Evolutionary conservation across 2,888 invertebrate genomes (phyloP).

Genomic region (Aporophyla nigra): DNA sequence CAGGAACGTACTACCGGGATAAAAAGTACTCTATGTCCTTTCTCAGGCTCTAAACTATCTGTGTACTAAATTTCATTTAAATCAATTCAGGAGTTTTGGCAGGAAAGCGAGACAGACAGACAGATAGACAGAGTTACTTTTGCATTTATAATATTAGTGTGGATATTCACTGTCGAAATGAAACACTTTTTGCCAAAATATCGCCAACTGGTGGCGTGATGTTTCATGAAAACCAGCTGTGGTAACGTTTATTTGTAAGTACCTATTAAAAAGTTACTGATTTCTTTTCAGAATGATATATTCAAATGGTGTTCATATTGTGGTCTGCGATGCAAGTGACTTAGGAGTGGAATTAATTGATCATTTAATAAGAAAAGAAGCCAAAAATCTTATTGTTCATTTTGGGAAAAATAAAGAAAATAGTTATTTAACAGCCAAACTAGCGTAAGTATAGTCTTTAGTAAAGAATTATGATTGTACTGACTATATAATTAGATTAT

Average conservation of each 20-base stretch:
- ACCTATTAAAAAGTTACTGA: background rate
- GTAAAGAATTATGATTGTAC: too few relatives aligned
- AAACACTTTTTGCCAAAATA: background rate
- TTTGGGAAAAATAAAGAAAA: background rate
- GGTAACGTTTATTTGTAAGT: too few relatives aligned
- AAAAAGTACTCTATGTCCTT: too few relatives aligned
- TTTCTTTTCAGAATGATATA: background rate
- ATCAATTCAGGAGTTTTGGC: too few relatives aligned
- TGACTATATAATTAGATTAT: too few relatives aligned
- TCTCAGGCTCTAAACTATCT: too few relatives aligned
- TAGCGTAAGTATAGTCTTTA: background rate
- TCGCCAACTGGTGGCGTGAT: background rate
- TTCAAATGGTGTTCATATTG: conserved; percentile 12
- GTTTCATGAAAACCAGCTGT: background rate
- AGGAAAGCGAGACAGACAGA: too few relatives aligned
- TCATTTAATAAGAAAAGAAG: conserved; percentile 6
- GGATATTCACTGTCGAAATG: background rate
- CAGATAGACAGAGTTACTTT: too few relatives aligned
- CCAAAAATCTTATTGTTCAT: conserved; percentile 4
- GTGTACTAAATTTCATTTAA: too few relatives aligned
- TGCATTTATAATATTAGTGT: too few relatives aligned
- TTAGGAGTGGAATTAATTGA: conserved; percentile 16
- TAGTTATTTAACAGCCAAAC: background rate
- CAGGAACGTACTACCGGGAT: too few relatives aligned
- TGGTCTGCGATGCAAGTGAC: conserved; percentile 12